Evolutionary conservation across 2,888 invertebrate genomes (phyloP), one percentile per base, ranked within the genome.

Genomic region (Catotricha subobsoleta): DNA sequence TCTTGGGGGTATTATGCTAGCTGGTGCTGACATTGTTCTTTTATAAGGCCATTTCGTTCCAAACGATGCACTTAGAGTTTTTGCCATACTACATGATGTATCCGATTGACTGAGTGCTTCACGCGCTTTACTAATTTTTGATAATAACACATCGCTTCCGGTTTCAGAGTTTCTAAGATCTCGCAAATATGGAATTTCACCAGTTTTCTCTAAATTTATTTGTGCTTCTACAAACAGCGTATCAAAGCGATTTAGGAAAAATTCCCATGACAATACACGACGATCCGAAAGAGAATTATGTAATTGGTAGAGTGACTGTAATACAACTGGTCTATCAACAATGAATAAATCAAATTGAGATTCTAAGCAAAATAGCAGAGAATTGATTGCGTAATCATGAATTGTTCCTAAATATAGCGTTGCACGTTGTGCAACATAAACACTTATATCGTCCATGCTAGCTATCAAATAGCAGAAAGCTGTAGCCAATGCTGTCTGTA

Each of bases 311-410:
- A 98, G 72, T 2, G 90, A 86, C 59, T 95, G 92, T 30, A 99
- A 71, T 23, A 99, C 87, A 74, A 97, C 84, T 1, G 95, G 92
- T 30, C 98, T 74, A 63, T 98, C 98, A 44, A 88, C 80, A 45
- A 95, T 91, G 46, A 97, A 92, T 45, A 86, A 74, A 67, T 98
- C 98, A 66, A 98, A 98, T 67, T 98, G 97, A 1, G 88, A 84
- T 68, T 98, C 97, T 65, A 98, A 66, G 61, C 97, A 97, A 69
- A 82, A 78, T 41, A 91, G 76, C 47, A 94, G 68, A 43, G 88
- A 76, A 80, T 87, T 64, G 30, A 94, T 72, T 40, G 92, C 84
- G 40, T 77, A 71, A 54, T 88, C 86, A 57, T 92, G 92, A 52
- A 97, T 77, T 13, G 92, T 92, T 49, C 94, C 92, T 43, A 95